These are phyloP conservation scores for Chaetodon trifascialis DNA, from an alignment of 2,113 vertebrate species.

Conservation along the genomic window DNA sequence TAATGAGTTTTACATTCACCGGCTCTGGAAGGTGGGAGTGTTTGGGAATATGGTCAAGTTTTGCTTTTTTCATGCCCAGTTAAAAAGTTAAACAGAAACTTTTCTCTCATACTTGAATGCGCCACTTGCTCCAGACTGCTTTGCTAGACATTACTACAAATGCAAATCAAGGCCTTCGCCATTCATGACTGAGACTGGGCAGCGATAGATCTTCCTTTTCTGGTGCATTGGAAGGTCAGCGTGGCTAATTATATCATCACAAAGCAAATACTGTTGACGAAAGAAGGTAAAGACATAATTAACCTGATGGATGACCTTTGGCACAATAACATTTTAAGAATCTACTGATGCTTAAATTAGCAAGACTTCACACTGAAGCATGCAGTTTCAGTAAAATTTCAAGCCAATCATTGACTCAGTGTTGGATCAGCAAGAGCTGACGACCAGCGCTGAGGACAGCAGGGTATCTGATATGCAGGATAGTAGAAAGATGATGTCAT, in stretches of 20 bases:
- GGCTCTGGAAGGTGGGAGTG: slow-evolving; percentile 73
- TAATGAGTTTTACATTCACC: slow-evolving; percentile 82
- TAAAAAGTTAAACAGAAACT: slow-evolving; percentile 76
- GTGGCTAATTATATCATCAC: neutral
- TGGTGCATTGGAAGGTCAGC: slow-evolving; percentile 27
- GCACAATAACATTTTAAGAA: slow-evolving; percentile 31
- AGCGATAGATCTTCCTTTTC: slow-evolving; percentile 23
- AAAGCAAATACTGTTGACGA: slow-evolving; percentile 24
- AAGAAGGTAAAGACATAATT: slow-evolving; percentile 9
- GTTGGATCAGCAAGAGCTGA: slow-evolving; percentile 58
- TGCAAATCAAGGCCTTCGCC: slow-evolving; percentile 52
- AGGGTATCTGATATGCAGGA: slow-evolving; percentile 81
- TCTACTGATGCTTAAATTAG: slow-evolving; percentile 24
- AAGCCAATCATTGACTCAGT: slow-evolving; percentile 69
- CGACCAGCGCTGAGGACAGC: slow-evolving; percentile 73
- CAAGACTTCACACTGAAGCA: slow-evolving; percentile 18
- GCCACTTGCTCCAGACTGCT: slow-evolving; percentile 59
- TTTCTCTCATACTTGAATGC: slow-evolving; percentile 65
- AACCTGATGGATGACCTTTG: slow-evolving; percentile 36
- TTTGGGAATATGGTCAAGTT: slow-evolving; percentile 68
- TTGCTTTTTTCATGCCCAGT: slow-evolving; percentile 51
- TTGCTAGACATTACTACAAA: slow-evolving; percentile 44
- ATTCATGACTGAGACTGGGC: slow-evolving; percentile 45
- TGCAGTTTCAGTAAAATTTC: slow-evolving; percentile 54
- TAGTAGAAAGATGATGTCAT: slow-evolving; percentile 85